Evolutionary conservation across 2,888 invertebrate species (phyloP), one percentile per base, ranked within the genome.

Genomic region (Pandemis corylana): DNA sequence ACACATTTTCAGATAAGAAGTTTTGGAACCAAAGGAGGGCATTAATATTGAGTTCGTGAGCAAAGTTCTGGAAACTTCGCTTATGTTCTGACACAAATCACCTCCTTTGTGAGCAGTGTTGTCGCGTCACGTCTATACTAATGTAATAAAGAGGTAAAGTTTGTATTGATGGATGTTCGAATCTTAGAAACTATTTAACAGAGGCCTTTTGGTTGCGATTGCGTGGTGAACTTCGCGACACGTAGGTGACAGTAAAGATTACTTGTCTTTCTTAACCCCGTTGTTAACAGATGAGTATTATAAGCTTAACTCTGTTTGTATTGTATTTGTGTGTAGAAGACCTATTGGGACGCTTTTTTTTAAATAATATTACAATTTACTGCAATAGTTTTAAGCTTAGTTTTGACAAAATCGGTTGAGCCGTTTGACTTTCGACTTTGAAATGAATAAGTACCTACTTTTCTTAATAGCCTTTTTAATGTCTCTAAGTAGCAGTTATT

Each of bases 31-130:
- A 86, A 87, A 88, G 84, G 84, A 83, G 86, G 86, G 85, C 89
- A 88, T 89, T 89, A 89, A 89, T 89, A 89, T 86, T 85, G 83
- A 84, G 87, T 87, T 87, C 80, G 81, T 80, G 84, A 84, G 85
- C 85, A 83, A 87, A 87, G 83, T 88, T 85, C 76, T 71, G 68
- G 77, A 76, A 89, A 87, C 83, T 88, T 87, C 77, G 82, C 79
- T 67, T 73, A 71, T 56, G 49, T 15, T 66, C 63, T 77, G 75
- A 81, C 83, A 82, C 85, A 87, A 89, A 89, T 89, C 84, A 83
- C 81, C 82, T 82, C 78, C 79, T 78, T 80, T 77, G 78, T 77
- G 72, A 72, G 65, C 75, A 72, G 70, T 71, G 77, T 79, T 79
- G 79, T 70, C 61, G 77, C 75, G 75, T 62, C 67, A 64, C 63